Evolutionary conservation across 2,113 vertebrate genomes (phyloP).

Genomic region (Istiophorus platypterus): DNA sequence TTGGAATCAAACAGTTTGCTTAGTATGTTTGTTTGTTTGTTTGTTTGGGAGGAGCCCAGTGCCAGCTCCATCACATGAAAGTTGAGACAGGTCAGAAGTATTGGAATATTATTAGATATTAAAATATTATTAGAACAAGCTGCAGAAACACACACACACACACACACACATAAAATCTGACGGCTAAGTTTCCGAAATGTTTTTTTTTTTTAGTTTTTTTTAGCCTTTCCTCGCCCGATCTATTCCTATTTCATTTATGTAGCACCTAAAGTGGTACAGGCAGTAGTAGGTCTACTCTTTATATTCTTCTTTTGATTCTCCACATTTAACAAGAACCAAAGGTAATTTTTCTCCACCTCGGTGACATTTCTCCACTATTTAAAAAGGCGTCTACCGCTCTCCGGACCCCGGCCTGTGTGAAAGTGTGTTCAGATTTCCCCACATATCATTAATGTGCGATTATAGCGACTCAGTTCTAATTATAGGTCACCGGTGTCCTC

Average conservation of each 20-base stretch:
- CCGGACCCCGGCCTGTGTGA: neutral
- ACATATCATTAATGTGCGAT: slow-evolving; percentile 7
- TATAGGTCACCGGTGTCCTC: slow-evolving; percentile 54
- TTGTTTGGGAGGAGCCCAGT: slow-evolving; percentile 3
- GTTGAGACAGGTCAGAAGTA: slow-evolving; percentile 23
- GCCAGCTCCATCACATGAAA: slow-evolving; percentile 37
- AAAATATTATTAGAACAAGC: slow-evolving; percentile 7
- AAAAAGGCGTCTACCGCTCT: neutral
- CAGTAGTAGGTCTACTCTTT: neutral
- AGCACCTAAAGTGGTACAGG: neutral
- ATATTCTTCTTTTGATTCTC: neutral
- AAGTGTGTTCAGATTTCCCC: slow-evolving; percentile 15
- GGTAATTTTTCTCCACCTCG: slow-evolving; percentile 5
- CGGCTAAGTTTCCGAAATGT: neutral
- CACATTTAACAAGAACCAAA: slow-evolving; percentile 1
- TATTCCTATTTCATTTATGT: neutral
- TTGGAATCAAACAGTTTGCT: slow-evolving; percentile 20
- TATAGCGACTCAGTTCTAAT: slow-evolving; percentile 59
- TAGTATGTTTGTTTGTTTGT: neutral
- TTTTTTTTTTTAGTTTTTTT: neutral
- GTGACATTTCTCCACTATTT: slow-evolving; percentile 22
- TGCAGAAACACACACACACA: slow-evolving; percentile 11
- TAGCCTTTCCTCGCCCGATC: neutral
- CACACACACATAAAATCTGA: neutral
- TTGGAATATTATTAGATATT: too few species aligned